Evolutionary conservation across 2,113 vertebrate genomes (phyloP), one percentile per base, ranked within the genome.

Genomic region (Psettodes erumei): DNA sequence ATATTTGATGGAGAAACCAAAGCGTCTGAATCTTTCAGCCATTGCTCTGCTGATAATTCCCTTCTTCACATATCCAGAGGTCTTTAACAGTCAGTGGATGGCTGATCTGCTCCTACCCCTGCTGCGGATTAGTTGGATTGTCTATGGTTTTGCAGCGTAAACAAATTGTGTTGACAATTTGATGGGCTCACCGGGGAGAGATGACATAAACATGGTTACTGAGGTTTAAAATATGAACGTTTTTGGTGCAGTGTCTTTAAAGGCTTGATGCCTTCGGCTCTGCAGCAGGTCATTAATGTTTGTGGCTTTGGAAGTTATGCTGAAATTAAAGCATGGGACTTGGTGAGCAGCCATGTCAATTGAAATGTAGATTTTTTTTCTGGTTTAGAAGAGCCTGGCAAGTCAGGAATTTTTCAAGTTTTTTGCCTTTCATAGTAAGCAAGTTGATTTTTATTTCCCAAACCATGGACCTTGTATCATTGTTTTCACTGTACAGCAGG

Each of bases 161-260:
- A 64, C 32, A 47, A 70, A 75, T 60, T 60, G 51, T 54, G 51
- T 40, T 40, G 53, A 69, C 58, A 59, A 10, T 53, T 59, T 54
- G 35, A 70, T 48, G 51, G 42, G 21, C 33, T 53, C n/a, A n/a
- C n/a, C n/a, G n/a, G n/a, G n/a, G 50, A 13, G 38, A 50, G 61
- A 21, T 69, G 51, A 37, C 33, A 56, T 21, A 19, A 69, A 73
- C 50, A 65, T 33, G 30, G 42, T 45, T 45, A 40, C 32, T 56
- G 13, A 68, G 45, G 47, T 45, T 61, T 54, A 53, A 58, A 50
- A 30, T 21, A 37, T 18, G 43, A 68, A 50, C 10, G 23, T 40
- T 27, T 48, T 64, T 19, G 21, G 25, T 45, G 18, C 3, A 33
- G 32, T 18, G 53, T 59, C 60, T 53, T 65, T 6, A 53, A 21